Conservation (phyloP, 2,797 vertebrate genomes). For the Myotis daubentonii region DNA sequence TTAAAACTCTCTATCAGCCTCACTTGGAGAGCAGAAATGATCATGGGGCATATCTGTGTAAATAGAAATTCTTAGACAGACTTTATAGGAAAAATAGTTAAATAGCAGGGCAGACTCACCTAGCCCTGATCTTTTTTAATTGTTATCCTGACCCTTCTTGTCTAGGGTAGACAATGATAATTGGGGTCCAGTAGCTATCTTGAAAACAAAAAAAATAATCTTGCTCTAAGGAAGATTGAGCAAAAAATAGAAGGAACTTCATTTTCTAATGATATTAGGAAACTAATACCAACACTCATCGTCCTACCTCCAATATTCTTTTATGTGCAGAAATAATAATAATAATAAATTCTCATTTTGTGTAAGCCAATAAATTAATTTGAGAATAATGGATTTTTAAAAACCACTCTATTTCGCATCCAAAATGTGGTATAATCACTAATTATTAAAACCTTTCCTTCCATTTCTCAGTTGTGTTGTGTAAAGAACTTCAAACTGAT, state of each 20-base stretch:
- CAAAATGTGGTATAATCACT: background rate
- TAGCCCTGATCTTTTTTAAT: background rate
- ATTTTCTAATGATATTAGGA: background rate
- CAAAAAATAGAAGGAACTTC: background rate
- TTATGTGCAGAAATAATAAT: background rate
- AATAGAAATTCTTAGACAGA: background rate
- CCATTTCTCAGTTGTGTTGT: background rate
- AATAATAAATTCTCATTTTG: background rate
- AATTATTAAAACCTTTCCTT: background rate
- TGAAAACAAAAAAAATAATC: background rate
- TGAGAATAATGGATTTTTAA: slow-evolving; percentile 3
- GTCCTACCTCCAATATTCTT: background rate
- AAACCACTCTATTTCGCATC: background rate
- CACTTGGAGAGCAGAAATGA: background rate
- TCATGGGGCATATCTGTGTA: background rate
- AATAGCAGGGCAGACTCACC: background rate
- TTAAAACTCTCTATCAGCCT: background rate
- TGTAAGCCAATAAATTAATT: background rate
- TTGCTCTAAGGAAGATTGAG: background rate
- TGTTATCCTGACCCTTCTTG: background rate
- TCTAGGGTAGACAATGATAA: background rate
- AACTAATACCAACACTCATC: background rate
- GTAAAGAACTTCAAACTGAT: background rate
- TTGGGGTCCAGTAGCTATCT: background rate
- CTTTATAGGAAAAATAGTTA: background rate